Conservation (phyloP, 2,113 vertebrate genomes). For the Sprattus sprattus region DNA sequence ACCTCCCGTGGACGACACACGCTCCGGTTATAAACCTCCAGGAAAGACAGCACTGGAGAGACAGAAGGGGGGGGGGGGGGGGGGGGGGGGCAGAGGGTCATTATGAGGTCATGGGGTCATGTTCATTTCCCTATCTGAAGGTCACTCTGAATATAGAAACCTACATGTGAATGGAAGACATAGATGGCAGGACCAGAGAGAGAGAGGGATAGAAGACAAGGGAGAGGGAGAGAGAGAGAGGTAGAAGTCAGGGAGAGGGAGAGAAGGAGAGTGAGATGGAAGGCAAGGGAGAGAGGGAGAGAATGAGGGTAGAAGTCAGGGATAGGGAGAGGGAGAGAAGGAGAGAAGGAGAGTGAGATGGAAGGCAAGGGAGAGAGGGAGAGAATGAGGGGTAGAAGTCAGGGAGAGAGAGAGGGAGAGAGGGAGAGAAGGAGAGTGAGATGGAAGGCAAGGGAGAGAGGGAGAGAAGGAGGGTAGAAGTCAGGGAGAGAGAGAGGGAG, state of each 20-base stretch:
- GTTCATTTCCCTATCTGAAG: neutral
- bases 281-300: neutral
- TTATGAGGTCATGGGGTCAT: neutral
- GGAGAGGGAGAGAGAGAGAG: neutral
- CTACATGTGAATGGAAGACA: neutral
- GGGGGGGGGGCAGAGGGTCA: neutral
- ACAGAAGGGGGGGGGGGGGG: constrained; percentile 10
- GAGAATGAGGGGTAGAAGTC: neutral
- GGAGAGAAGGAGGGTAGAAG: neutral
- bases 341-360: neutral
- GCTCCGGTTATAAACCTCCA: constrained; percentile 91
- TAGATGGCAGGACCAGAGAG: neutral
- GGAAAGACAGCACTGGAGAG: constrained; percentile 79
- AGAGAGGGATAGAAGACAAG: neutral
- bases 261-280: neutral
- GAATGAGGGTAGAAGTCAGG: neutral
- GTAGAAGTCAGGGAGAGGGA: neutral
- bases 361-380: neutral
- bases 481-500: neutral
- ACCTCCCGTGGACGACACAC: constrained; percentile 88
- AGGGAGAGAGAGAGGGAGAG: neutral
- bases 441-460: neutral
- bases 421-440: neutral
- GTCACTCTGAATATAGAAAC: neutral
- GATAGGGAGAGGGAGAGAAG: neutral